A percentile compares a stretch with the other conserved stretches of the same genome.
These are phyloP conservation scores for Trogon surrucura DNA, from an alignment of 2,113 vertebrate species.

Conservation along the genomic window DNA sequence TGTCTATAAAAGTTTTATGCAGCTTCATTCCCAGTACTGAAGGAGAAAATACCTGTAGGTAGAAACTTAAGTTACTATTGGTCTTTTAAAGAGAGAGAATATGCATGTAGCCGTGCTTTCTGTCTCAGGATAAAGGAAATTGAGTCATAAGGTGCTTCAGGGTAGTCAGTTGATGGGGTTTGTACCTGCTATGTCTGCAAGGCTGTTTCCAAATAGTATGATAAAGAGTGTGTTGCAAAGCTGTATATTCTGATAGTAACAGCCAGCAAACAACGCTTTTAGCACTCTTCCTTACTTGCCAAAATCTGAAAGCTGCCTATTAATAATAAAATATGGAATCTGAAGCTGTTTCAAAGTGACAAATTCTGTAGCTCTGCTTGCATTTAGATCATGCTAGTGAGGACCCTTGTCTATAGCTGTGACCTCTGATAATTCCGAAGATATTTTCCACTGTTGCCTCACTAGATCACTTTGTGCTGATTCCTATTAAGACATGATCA, in stretches of 20 bases:
- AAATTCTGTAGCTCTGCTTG: background rate
- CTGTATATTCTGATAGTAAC: background rate
- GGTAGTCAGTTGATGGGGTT: background rate
- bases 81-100: background rate
- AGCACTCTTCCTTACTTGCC: background rate
- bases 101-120: background rate
- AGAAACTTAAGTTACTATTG: background rate
- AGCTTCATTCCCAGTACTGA: background rate
- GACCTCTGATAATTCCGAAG: background rate
- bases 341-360: background rate
- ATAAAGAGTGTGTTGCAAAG: background rate
- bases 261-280: background rate
- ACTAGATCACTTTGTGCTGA: background rate
- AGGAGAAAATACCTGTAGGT: background rate
- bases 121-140: background rate
- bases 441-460: background rate
- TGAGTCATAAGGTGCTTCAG: background rate
- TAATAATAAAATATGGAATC: background rate
- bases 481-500: background rate
- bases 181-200: background rate
- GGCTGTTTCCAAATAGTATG: background rate
- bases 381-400: background rate
- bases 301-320: background rate
- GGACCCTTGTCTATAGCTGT: background rate
- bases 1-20: background rate